Conservation (phyloP, 1,140 invertebrate species). For the Helicoverpa zea region DNA sequence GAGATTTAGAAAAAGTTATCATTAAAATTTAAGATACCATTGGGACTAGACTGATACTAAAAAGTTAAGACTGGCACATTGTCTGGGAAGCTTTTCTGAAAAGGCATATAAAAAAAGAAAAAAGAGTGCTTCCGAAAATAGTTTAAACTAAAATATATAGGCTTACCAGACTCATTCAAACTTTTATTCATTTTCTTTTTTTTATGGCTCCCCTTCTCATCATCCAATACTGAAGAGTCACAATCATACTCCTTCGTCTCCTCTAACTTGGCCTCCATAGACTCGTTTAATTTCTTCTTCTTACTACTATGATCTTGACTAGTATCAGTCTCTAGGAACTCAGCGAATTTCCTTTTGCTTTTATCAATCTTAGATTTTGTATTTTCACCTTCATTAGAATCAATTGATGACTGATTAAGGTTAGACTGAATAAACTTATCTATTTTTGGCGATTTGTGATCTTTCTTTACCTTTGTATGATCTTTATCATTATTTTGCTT, state of each 20-base stretch:
- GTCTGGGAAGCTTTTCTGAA: too few relatives aligned
- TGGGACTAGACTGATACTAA: too few relatives aligned
- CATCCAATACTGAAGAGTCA: conserved; percentile 11
- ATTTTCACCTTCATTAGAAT: conserved; percentile 18
- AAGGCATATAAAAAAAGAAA: too few relatives aligned
- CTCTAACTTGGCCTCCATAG: conserved; percentile 59
- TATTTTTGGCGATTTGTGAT: conserved; percentile 46
- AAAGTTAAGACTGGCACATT: too few relatives aligned
- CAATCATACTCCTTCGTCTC: conserved; percentile 7
- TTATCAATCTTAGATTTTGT: conserved; percentile 65
- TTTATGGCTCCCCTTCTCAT: conserved; percentile 51
- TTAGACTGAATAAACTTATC: conserved; percentile 41
- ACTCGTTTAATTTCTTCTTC: conserved; percentile 55
- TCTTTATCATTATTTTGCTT: neutral
- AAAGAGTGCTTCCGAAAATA: too few relatives aligned
- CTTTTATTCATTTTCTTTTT: conserved; percentile 68
- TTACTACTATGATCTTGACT: conserved; percentile 61
- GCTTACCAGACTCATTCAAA: conserved; percentile 77
- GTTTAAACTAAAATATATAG: too few relatives aligned
- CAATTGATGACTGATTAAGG: conserved; percentile 19
- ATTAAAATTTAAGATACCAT: too few relatives aligned
- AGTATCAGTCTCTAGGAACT: conserved; percentile 72
- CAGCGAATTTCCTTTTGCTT: conserved; percentile 74
- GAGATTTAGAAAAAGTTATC: too few relatives aligned
- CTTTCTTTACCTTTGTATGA: conserved; percentile 30